These are phyloP conservation scores for Sebastes trivittatus DNA, from an alignment of 2,797 vertebrate species.

Conservation along the genomic window DNA sequence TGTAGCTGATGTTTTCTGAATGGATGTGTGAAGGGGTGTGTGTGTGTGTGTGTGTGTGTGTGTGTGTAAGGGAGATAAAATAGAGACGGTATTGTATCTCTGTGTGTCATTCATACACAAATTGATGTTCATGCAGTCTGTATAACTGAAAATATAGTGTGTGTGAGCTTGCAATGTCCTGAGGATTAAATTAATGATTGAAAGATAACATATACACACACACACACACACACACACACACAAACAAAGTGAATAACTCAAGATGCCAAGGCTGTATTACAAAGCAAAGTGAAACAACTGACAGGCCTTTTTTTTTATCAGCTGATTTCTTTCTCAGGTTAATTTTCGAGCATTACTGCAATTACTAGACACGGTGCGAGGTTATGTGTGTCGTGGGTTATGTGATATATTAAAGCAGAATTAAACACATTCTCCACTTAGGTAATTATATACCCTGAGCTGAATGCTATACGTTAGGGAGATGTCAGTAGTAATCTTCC, in stretches of 20 bases:
- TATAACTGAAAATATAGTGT: conserved; percentile 6
- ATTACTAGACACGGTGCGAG: conserved; percentile 20
- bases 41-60: conserved; percentile 1
- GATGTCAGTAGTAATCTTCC: conserved; percentile 39
- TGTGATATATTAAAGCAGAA: conserved; percentile 34
- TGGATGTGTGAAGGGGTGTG: conserved; percentile 18
- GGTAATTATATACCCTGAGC: conserved; percentile 39
- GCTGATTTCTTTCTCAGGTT: conserved; percentile 36
- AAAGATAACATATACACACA: conserved; percentile 13
- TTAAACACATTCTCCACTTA: conserved; percentile 32
- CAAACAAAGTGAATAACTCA: conserved; percentile 35
- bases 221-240: conserved; percentile 2
- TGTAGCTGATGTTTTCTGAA: conserved; percentile 63
- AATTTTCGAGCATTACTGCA: conserved; percentile 25
- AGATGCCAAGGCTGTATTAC: conserved; percentile 27
- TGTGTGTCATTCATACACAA: conserved; percentile 46
- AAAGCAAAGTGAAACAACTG: conserved; percentile 40
- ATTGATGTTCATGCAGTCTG: conserved; percentile 41
- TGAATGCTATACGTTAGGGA: conserved; percentile 25
- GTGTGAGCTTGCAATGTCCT: conserved; percentile 26
- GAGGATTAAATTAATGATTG: conserved; percentile 57
- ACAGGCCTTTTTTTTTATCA: conserved; percentile 42
- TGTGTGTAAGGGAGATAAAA: conserved; percentile 25
- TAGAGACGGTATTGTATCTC: conserved; percentile 25
- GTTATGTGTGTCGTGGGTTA: background rate